A percentile compares a stretch with the other conserved stretches of the same genome.
Conservation (phyloP, 2,888 invertebrate genomes). For the Anorthoa munda region DNA sequence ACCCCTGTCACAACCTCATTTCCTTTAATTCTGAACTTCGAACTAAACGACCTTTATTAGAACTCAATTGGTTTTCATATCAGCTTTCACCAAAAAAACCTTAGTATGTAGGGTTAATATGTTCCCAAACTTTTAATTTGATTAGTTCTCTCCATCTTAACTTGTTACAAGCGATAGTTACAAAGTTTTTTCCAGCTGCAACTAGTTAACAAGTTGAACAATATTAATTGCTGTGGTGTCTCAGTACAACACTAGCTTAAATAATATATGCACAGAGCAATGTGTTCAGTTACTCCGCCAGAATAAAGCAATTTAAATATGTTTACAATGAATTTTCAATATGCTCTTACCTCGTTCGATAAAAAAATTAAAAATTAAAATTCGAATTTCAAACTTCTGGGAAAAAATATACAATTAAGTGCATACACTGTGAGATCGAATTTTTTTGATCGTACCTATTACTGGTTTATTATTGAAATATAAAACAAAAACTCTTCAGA, state of each 20-base stretch:
- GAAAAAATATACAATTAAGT: conserved; percentile 21
- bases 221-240: conserved; percentile 65
- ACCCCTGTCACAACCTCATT: conserved; percentile 63
- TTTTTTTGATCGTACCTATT: not conserved
- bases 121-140: conserved; percentile 77
- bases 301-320: conserved; percentile 22
- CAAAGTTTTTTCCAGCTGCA: conserved; percentile 69
- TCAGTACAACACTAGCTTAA: conserved; percentile 30
- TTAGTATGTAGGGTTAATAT: conserved; percentile 50
- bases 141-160: conserved; percentile 76
- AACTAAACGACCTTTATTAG: conserved; percentile 55
- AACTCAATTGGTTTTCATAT: conserved; percentile 63
- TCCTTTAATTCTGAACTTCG: conserved; percentile 61
- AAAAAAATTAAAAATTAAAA: conserved; percentile 6
- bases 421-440: not conserved
- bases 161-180: conserved; percentile 73
- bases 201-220: conserved; percentile 67
- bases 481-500: not conserved
- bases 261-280: conserved; percentile 32
- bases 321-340: conserved; percentile 33
- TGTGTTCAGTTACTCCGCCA: conserved; percentile 1
- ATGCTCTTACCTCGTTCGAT: not conserved
- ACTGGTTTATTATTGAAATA: not conserved
- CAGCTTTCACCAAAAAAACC: conserved; percentile 33
- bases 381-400: conserved; percentile 14